phyloP scores from a whole-genome alignment of 1,140 invertebrate genomes.

The Glomeris maerens region DNA sequence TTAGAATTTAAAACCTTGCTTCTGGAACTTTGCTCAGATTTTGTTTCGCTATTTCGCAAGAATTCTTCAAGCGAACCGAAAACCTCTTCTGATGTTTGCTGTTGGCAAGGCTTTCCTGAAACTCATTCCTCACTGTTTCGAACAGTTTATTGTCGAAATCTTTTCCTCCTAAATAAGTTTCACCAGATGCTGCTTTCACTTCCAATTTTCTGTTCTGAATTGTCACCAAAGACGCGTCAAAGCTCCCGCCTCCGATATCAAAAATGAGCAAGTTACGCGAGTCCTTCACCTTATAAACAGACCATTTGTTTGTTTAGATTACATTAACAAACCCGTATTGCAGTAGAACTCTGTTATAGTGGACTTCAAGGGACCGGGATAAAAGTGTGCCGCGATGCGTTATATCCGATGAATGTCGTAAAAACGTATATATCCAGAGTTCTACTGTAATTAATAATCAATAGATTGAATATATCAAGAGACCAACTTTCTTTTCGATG shows the following conservation, averaged over 20 bases:
- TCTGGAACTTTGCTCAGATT: slow-evolving; percentile 25
- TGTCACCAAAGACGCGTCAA: slow-evolving; percentile 70
- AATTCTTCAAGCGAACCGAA: slow-evolving; percentile 43
- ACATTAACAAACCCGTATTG: not conserved
- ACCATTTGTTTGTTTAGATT: too few relatives aligned
- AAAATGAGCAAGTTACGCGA: slow-evolving; percentile 38
- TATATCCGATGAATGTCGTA: slow-evolving; percentile 5
- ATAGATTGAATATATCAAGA: not conserved
- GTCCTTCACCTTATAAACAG: too few relatives aligned
- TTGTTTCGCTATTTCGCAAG: slow-evolving; percentile 47
- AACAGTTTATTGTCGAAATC: slow-evolving; percentile 58
- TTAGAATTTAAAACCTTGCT: slow-evolving; percentile 25
- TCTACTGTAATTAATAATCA: not conserved
- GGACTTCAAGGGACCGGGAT: not conserved
- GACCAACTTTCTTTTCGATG: slow-evolving; percentile 26
- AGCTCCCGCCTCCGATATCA: slow-evolving; percentile 42
- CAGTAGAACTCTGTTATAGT: not conserved
- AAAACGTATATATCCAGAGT: not conserved
- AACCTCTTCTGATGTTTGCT: too few relatives aligned
- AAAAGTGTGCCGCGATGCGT: not conserved
- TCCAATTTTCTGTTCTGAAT: slow-evolving; percentile 87
- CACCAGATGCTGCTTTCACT: slow-evolving; percentile 55
- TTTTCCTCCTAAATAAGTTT: slow-evolving; percentile 63
- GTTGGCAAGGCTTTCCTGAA: too few relatives aligned
- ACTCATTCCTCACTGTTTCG: too few relatives aligned